Base-by-base conservation (phyloP, 2,113 vertebrate genomes). In the Pelecanoides urinatrix region DNA sequence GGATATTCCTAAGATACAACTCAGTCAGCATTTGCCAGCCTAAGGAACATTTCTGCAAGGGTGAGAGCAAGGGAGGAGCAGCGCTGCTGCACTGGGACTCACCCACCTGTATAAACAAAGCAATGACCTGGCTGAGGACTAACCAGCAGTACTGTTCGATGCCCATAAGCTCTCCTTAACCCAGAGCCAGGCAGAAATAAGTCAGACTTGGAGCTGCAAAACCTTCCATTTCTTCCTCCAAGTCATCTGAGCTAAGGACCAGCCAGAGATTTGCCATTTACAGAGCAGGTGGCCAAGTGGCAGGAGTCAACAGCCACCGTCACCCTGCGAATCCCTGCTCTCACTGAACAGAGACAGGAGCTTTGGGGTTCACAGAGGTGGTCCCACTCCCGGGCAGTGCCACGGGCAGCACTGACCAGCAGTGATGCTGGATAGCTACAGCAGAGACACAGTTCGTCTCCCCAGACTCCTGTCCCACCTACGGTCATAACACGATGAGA, bases 401-500 rank as follows among this genome's bases (percentile, higher is more conserved):
- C 38, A 38, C 0, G 0, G 73, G 58, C 87, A 78, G 68, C 45
- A 67, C 61, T 4, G 40, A 44, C 29, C 67, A 14, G 34, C 53
- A 77, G 72, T 0, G 1, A 53, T n/a, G 16, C 58, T 13, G 19
- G 16, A 49, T 3, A 56, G 42, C 22, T 38, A 61, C 19, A 67
- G 76, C 32, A 72, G 32, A 84, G 63, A 58, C n/a, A 36, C 20
- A 26, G 23, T 38, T 82, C 2, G 6, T 27, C 30, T 44, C 30
- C 53, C 32, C 67, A 45, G 3, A 61, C 62, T 70, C 66, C 58
- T 44, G 55, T 12, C 67, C 50, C 23, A 67, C 21, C 58, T 23
- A 1, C 7, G 19, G 34, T 11, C 7, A 22, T 1, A 47, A 20
- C 6, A 13, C 0, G 1, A n/a, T 1, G 29, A 76, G 63, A 30